Base-by-base conservation (phyloP, 2,797 vertebrate genomes). In the Pantherophis alleghaniensis region DNA sequence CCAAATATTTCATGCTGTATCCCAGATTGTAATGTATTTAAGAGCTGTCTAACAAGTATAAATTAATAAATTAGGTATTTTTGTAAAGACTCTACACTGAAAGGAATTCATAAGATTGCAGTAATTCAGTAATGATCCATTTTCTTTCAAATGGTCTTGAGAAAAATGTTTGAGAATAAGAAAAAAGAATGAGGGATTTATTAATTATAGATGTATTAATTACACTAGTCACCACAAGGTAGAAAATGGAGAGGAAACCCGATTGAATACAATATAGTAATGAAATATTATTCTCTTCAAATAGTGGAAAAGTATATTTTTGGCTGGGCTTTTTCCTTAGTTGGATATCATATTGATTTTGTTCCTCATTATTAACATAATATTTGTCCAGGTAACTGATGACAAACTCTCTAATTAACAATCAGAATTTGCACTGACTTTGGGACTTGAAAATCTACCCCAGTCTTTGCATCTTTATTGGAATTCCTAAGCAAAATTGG, bases 141-240 rank as follows among this genome's bases (percentile, higher is more conserved):
- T 98, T 97, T 97, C 97, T 96, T 97, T 97, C 97, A 97, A 91
- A 98, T 63, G 92, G 97, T 97, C 97, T 98, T 96, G 97, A 97
- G 97, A 97, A 97, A 97, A 97, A 96, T 97, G 96, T 97, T 97
- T 97, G 96, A 95, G 97, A 97, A 97, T 97, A 98, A 97, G 37
- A 47, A 47, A 97, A 96, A 97, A 98, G 98, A 98, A 98, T 98
- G 93, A 97, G 98, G 98, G 98, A 98, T 98, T 98, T 98, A 98
- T 99, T 99, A 99, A 99, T 99, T 99, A 98, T 98, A 97, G 95
- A 93, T 98, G 98, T 98, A 98, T 99, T 99, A 99, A 98, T 98
- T 83, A 83, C 20, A 98, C 97, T 98, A 98, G 98, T 95, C 96
- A 98, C 97, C 96, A 97, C 95, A 94, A 97, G 97, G 98, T 98